These are phyloP conservation scores for Rhodophaea formosa DNA, from an alignment of 2,888 invertebrate species.

Conservation along the genomic window DNA sequence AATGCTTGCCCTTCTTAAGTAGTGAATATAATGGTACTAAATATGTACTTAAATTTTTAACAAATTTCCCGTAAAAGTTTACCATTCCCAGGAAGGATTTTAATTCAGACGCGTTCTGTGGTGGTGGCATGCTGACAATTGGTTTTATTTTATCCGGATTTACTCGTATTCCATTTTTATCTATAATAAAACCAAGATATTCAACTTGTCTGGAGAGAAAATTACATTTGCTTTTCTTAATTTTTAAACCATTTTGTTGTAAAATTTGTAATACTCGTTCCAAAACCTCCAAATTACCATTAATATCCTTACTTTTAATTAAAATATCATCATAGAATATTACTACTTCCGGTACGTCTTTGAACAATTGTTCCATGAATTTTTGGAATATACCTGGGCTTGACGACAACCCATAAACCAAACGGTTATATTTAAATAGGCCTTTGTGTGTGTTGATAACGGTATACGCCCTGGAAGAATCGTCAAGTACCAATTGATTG, in stretches of 20 bases:
- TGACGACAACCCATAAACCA: conserved; percentile 9
- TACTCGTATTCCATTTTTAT: neutral
- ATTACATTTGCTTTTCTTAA: conserved; percentile 17
- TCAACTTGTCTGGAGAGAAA: conserved; percentile 5
- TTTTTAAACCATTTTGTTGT: conserved; percentile 14
- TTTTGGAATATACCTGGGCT: conserved; percentile 9
- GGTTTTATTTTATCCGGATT: neutral
- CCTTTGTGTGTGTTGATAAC: conserved; percentile 16
- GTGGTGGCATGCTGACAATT: conserved; percentile 16
- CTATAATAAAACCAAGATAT: conserved; percentile 15
- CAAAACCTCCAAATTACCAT: neutral
- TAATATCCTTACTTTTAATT: neutral
- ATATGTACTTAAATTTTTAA: conserved; percentile 23
- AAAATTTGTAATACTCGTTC: neutral
- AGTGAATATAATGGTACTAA: conserved; percentile 24
- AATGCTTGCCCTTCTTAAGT: conserved; percentile 10
- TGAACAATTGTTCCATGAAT: neutral
- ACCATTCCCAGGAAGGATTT: conserved; percentile 26
- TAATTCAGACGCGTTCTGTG: conserved; percentile 22
- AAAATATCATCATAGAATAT: neutral
- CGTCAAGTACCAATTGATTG: neutral
- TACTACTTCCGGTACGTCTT: neutral
- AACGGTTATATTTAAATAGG: conserved; percentile 14
- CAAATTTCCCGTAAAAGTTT: conserved; percentile 27
- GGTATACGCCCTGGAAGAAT: neutral